phyloP scores from a whole-genome alignment of 2,113 vertebrate genomes.

The Megaceryle maxima region DNA sequence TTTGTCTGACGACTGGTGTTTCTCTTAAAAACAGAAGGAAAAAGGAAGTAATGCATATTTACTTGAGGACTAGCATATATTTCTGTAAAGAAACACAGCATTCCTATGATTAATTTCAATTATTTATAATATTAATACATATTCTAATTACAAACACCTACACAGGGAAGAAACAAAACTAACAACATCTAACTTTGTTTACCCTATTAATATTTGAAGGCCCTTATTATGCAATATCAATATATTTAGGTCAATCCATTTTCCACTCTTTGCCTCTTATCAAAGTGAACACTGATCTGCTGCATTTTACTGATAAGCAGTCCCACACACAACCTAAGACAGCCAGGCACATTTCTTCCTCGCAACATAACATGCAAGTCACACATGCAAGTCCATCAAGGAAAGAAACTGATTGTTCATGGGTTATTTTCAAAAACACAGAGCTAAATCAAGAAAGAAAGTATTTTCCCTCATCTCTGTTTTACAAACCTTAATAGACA shows the following conservation, averaged over 20 bases:
- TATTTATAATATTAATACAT: not conserved
- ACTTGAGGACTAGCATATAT: not conserved
- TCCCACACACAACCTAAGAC: not conserved
- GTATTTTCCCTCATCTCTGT: not conserved
- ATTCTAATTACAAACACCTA: not conserved
- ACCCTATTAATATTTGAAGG: not conserved
- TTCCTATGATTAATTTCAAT: not conserved
- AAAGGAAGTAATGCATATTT: not conserved
- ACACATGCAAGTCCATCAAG: not conserved
- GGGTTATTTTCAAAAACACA: not conserved
- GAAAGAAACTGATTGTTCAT: not conserved
- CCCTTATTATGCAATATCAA: not conserved
- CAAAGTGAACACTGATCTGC: not conserved
- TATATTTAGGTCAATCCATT: not conserved
- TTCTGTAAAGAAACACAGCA: not conserved
- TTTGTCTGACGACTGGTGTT: slow-evolving; percentile 97
- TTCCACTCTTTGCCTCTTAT: not conserved
- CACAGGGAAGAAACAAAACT: not conserved
- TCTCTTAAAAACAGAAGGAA: slow-evolving; percentile 79
- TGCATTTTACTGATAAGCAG: slow-evolving; percentile 32
- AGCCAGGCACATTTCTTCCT: not conserved
- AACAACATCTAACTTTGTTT: not conserved
- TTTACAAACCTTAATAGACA: not conserved
- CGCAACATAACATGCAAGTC: not conserved
- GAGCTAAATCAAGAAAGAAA: not conserved